phyloP scores from a whole-genome alignment of 2,888 invertebrate species.

The Apotomis capreana region DNA sequence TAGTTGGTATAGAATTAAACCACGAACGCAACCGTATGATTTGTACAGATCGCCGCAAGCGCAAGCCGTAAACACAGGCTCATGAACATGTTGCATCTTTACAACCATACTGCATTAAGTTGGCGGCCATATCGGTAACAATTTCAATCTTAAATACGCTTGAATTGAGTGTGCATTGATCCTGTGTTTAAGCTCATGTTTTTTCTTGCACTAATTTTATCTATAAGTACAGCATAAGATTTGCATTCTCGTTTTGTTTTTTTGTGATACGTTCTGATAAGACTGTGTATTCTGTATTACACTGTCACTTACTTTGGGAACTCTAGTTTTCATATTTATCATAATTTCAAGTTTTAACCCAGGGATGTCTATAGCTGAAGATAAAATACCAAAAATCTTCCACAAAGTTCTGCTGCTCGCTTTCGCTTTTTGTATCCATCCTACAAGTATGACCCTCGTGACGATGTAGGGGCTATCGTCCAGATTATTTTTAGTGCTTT shows the following conservation, averaged over 20 bases:
- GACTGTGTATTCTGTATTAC: too few relatives aligned
- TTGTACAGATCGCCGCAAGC: slow-evolving; percentile 22
- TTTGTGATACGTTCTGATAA: too few relatives aligned
- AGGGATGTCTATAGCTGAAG: too few relatives aligned
- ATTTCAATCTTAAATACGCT: background rate
- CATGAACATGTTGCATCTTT: slow-evolving; percentile 6
- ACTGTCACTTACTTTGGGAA: too few relatives aligned
- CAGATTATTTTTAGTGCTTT: too few relatives aligned
- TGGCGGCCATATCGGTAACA: background rate
- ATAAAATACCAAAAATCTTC: too few relatives aligned
- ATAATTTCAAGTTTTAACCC: too few relatives aligned
- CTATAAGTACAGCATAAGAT: background rate
- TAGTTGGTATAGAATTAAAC: background rate
- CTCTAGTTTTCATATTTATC: too few relatives aligned
- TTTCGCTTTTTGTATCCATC: too few relatives aligned
- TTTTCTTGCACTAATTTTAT: background rate
- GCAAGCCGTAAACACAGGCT: slow-evolving; percentile 25
- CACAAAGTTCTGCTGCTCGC: too few relatives aligned
- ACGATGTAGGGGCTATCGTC: too few relatives aligned
- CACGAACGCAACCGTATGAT: background rate
- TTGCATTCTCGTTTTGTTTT: background rate
- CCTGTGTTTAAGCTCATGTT: background rate
- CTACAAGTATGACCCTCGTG: too few relatives aligned
- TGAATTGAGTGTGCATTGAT: background rate
- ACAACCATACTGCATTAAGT: background rate